These are phyloP conservation scores for Thunnus thynnus DNA, from an alignment of 2,113 vertebrate species.

Conservation along the genomic window DNA sequence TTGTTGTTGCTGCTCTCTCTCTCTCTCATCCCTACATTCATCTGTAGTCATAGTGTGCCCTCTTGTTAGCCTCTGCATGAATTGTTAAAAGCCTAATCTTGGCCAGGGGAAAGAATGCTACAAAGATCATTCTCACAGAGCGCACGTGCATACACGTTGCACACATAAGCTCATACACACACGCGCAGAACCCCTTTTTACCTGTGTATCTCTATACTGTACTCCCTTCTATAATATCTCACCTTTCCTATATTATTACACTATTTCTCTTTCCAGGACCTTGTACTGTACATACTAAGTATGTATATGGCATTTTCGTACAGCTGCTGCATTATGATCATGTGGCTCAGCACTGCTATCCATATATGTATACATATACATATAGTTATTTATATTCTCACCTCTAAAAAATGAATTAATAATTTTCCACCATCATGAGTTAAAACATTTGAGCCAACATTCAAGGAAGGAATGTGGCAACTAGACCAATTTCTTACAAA, in stretches of 20 bases:
- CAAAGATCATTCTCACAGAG: constrained; percentile 23
- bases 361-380: background rate
- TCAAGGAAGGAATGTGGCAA: background rate
- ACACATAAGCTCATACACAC: background rate
- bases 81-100: constrained; percentile 53
- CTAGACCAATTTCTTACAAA: background rate
- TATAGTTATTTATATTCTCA: background rate
- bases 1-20: constrained; percentile 7
- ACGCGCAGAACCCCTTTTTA: background rate
- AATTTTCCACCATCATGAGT: too few relatives aligned
- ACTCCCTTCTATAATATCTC: constrained; percentile 16
- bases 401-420: too few relatives aligned
- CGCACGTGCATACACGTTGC: background rate
- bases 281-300: background rate
- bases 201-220: constrained; percentile 9
- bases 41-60: constrained; percentile 37
- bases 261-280: background rate
- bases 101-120: constrained; percentile 22
- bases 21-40: constrained; percentile 10
- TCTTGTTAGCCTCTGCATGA: constrained; percentile 51
- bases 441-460: background rate
- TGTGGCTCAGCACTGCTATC: constrained; percentile 12
- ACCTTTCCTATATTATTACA: background rate
- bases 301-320: background rate
- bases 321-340: constrained; percentile 28